Evolutionary conservation across 1,140 invertebrate genomes (phyloP), one percentile per base, ranked within the genome.

Genomic region (Cyphomyrmex costatus): DNA sequence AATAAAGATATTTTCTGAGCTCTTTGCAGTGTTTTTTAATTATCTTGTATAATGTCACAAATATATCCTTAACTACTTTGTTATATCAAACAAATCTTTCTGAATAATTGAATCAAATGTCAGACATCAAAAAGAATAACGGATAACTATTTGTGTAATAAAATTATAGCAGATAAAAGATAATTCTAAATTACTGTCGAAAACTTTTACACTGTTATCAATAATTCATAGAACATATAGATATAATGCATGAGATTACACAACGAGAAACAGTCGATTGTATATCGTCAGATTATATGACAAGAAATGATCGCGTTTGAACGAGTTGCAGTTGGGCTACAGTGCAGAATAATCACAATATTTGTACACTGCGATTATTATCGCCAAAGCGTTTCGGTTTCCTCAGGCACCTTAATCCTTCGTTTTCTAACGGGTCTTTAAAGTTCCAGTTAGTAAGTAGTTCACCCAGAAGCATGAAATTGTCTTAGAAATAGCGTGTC

Each of bases 351-450:
- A 87, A 89, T 88, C 82, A 80, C 60, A 36, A 58, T 89, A 89
- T 88, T 89, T 89, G 77, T 86, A 73, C 60, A 76, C 77, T 71
- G 53, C 71, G 74, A 88, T 89, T 89, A 88, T 89, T 88, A 89
- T 89, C 88, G 58, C 53, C 33, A 68, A 77, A 30, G 49, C 36
- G 74, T 71, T 60, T 85, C 88, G 68, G 79, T 85, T 88, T 85
- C 46, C 66, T 56, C 56, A 24, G 82, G 87, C 88, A 70, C 68
- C 58, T 56, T 83, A 74, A 82, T 73, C 27, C 53, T n/a, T 61
- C 36, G 79, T 83, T 83, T 74, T 71, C 68, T 74, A 83, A 83
- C 79, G 68, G 56, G 14, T 83, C 79, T 83, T 83, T 74, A 83
- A 83, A 61, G 27, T 83, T 74, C 27, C 79, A 83, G 65, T 82